phyloP scores from a whole-genome alignment of 2,888 invertebrate genomes.

The Anorthoa munda region DNA sequence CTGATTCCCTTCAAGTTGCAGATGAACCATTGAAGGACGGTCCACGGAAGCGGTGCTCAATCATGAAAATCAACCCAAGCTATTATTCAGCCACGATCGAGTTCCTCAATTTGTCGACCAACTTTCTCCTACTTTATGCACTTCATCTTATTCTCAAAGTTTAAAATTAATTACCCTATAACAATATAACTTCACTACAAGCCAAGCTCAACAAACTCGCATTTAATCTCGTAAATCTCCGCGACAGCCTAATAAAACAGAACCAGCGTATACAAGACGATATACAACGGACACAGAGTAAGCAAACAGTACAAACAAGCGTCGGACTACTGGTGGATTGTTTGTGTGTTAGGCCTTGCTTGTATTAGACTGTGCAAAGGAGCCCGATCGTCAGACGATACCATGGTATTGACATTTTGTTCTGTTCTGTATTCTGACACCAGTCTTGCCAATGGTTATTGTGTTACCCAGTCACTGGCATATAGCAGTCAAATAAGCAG shows the following conservation, averaged over 20 bases:
- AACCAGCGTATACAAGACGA: conserved; percentile 20
- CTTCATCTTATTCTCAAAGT: background rate
- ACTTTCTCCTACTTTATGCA: background rate
- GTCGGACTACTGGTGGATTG: conserved; percentile 23
- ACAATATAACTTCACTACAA: background rate
- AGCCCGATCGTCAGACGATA: background rate
- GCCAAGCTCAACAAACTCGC: background rate
- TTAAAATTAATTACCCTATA: background rate
- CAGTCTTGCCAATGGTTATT: too few relatives aligned
- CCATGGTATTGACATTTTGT: background rate
- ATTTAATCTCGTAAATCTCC: conserved; percentile 27
- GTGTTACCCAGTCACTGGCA: too few relatives aligned
- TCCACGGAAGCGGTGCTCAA: too few relatives aligned
- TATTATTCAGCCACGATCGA: too few relatives aligned
- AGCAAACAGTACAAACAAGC: conserved; percentile 36
- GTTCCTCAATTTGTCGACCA: background rate
- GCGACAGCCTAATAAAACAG: conserved; percentile 30
- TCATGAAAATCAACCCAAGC: too few relatives aligned
- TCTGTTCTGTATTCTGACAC: background rate
- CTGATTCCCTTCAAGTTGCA: too few relatives aligned
- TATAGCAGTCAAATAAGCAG: too few relatives aligned
- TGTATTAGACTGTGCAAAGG: conserved; percentile 6
- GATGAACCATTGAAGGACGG: too few relatives aligned
- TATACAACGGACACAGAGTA: conserved; percentile 34
- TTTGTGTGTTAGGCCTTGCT: conserved; percentile 12